A percentile compares a stretch with the other conserved stretches of the same genome.
Evolutionary conservation across 2,888 invertebrate genomes (phyloP).

Genomic region (Rugalucina vietnamica): DNA sequence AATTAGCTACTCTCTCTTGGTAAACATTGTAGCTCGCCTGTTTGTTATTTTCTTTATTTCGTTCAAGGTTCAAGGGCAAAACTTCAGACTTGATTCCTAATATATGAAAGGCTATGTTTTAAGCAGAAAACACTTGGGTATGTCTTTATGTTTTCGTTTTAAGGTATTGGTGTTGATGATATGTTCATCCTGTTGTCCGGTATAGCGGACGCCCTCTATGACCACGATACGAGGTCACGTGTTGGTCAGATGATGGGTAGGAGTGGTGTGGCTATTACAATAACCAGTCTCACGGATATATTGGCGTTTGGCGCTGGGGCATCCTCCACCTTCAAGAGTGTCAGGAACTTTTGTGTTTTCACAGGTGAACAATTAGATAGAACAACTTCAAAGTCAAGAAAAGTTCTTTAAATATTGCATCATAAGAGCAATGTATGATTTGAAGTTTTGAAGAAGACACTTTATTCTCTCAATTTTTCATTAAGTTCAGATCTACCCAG

Average conservation of each 20-base stretch:
- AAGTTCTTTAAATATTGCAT: not conserved
- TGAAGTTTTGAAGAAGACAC: not conserved
- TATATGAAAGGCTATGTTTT: too few relatives aligned
- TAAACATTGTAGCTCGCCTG: too few relatives aligned
- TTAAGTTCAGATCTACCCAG: too few relatives aligned
- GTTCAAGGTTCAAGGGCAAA: too few relatives aligned
- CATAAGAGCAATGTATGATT: not conserved
- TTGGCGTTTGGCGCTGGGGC: constrained; percentile 69
- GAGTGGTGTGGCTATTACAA: constrained; percentile 74
- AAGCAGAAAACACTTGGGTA: too few relatives aligned
- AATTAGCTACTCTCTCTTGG: too few relatives aligned
- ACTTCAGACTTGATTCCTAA: too few relatives aligned
- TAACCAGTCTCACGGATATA: constrained; percentile 72
- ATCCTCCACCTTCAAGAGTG: constrained; percentile 66
- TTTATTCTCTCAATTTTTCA: not conserved
- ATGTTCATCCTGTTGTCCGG: constrained; percentile 70
- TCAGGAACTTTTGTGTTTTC: constrained; percentile 73
- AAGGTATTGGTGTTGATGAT: constrained; percentile 70
- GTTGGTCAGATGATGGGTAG: constrained; percentile 67
- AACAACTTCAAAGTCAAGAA: not conserved
- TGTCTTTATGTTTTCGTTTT: too few relatives aligned
- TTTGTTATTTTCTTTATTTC: too few relatives aligned
- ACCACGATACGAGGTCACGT: constrained; percentile 37
- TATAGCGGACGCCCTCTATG: constrained; percentile 45
- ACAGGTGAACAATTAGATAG: constrained; percentile 61